A percentile compares a stretch with the other conserved stretches of the same genome.
These are phyloP conservation scores for Psilanteris sp. DNA, from an alignment of 1,140 invertebrate genomes.

Conservation along the genomic window DNA sequence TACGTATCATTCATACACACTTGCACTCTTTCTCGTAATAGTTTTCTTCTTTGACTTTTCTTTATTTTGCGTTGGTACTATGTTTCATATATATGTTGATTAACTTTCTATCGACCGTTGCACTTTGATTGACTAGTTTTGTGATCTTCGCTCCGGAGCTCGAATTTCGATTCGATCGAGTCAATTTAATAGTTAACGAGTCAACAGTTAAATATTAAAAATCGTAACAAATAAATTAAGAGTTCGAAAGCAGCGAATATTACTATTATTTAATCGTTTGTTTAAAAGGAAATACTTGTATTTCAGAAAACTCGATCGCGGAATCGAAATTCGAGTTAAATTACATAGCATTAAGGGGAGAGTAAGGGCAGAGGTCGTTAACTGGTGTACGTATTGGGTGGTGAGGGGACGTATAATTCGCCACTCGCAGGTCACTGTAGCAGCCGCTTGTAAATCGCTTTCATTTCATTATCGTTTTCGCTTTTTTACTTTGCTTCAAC, in stretches of 20 bases:
- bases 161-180: slow-evolving; percentile 11
- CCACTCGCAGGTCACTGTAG: slow-evolving; percentile 69
- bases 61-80: slow-evolving; percentile 24
- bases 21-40: slow-evolving; percentile 29
- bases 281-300: background rate
- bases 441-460: slow-evolving; percentile 54
- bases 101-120: slow-evolving; percentile 75
- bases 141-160: slow-evolving; percentile 65
- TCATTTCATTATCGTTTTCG: slow-evolving; percentile 3
- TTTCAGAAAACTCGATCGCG: background rate
- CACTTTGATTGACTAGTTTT: slow-evolving; percentile 81
- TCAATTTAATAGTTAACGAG: too few species aligned
- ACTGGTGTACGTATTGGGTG: slow-evolving; percentile 41
- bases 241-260: too few species aligned
- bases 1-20: slow-evolving; percentile 33
- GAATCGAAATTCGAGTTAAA: slow-evolving; percentile 12
- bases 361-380: slow-evolving; percentile 36
- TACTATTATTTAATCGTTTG: too few species aligned
- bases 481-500: background rate
- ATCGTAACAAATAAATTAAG: too few species aligned
- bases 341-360: background rate
- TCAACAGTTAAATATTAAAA: too few species aligned
- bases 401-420: slow-evolving; percentile 39
- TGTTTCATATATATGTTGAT: slow-evolving; percentile 64
- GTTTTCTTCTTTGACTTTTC: slow-evolving; percentile 2